These are phyloP conservation scores for Leptobrachium leishanense DNA, from an alignment of 2,113 vertebrate genomes.

Conservation along the genomic window DNA sequence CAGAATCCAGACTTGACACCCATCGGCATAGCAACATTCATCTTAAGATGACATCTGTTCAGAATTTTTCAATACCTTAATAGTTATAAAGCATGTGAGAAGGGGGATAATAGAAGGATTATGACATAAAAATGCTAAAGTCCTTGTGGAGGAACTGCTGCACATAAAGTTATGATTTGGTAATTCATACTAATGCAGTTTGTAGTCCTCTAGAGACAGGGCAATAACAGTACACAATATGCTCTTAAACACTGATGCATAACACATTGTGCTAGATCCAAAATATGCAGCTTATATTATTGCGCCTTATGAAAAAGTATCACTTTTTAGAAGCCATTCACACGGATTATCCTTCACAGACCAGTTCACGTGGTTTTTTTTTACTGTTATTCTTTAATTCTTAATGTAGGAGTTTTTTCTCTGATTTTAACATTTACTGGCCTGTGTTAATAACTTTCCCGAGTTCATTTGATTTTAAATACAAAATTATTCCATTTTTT, in stretches of 20 bases:
- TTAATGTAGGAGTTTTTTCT: constrained; percentile 34
- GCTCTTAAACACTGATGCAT: constrained; percentile 78
- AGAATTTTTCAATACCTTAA: constrained; percentile 84
- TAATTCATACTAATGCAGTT: constrained; percentile 80
- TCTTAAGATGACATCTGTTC: constrained; percentile 86
- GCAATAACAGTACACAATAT: constrained; percentile 76
- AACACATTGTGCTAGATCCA: constrained; percentile 78
- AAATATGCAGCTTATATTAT: constrained; percentile 75
- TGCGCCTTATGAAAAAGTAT: constrained; percentile 67
- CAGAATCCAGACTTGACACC: constrained; percentile 80
- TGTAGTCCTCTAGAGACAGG: constrained; percentile 77
- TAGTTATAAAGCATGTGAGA: constrained; percentile 72
- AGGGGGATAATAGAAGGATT: constrained; percentile 70
- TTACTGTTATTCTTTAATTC: constrained; percentile 48
- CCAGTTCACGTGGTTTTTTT: constrained; percentile 46
- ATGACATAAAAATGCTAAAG: constrained; percentile 85
- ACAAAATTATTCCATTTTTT: constrained; percentile 47
- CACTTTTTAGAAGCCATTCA: constrained; percentile 63
- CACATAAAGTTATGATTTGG: constrained; percentile 77
- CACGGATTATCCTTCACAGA: constrained; percentile 49
- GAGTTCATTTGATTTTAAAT: constrained; percentile 47
- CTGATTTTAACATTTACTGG: constrained; percentile 46
- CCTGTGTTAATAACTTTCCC: constrained; percentile 42
- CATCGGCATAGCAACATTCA: constrained; percentile 76
- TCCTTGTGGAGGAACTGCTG: constrained; percentile 68